These are phyloP conservation scores for Eleutherodactylus coqui DNA, from an alignment of 2,797 vertebrate species.

Conservation along the genomic window DNA sequence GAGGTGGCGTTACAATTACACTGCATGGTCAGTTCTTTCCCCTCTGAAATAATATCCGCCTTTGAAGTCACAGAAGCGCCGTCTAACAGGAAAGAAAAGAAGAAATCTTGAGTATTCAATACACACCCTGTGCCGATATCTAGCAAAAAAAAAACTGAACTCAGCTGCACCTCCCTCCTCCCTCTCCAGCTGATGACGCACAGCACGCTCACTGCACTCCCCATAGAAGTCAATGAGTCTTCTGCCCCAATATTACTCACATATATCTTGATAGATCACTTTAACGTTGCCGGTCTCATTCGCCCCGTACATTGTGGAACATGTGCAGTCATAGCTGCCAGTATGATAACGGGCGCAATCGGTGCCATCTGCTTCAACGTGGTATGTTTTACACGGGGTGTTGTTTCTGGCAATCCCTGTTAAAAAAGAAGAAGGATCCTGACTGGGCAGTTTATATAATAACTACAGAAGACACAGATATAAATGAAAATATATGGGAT, in stretches of 20 bases:
- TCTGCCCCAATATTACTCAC: neutral
- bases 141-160: neutral
- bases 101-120: neutral
- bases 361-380: neutral
- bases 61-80: neutral
- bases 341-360: neutral
- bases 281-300: neutral
- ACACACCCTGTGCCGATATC: too few relatives aligned
- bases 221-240: neutral
- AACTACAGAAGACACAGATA: neutral
- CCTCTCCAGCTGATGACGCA: neutral
- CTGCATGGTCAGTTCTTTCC: neutral
- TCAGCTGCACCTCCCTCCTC: neutral
- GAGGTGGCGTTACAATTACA: neutral
- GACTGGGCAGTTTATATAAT: neutral
- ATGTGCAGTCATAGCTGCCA: neutral
- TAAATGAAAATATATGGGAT: neutral
- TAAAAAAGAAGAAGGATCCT: neutral
- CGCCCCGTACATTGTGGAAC: neutral
- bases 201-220: neutral
- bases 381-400: neutral
- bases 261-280: neutral
- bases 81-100: conserved; percentile 1
- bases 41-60: neutral
- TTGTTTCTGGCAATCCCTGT: neutral